Conservation (phyloP, 2,888 invertebrate species). For the Neria commutata region DNA sequence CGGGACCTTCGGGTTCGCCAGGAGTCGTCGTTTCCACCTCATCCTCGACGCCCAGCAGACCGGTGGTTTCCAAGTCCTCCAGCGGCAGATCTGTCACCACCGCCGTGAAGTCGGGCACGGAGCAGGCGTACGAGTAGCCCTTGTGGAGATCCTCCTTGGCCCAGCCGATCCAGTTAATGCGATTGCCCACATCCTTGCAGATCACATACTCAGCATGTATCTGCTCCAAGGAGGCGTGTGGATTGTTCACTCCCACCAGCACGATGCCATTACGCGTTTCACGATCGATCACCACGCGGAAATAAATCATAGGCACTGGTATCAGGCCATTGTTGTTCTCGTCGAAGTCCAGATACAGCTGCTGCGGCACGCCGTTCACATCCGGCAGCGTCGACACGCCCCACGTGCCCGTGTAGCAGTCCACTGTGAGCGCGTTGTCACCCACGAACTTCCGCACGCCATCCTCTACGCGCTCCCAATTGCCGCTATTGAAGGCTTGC, state of each 20-base stretch:
- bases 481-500: constrained; percentile 67
- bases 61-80: constrained; percentile 37
- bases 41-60: constrained; percentile 43
- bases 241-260: constrained; percentile 64
- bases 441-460: constrained; percentile 62
- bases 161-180: constrained; percentile 50
- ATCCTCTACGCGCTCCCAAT: constrained; percentile 66
- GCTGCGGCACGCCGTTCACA: constrained; percentile 48
- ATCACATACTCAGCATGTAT: constrained; percentile 44
- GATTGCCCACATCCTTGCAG: constrained; percentile 47
- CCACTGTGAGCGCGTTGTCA: constrained; percentile 51
- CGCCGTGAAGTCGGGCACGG: constrained; percentile 45
- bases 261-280: constrained; percentile 62
- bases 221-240: constrained; percentile 46
- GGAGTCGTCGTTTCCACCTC: not conserved
- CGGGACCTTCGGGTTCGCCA: not conserved
- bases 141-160: constrained; percentile 40
- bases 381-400: constrained; percentile 65
- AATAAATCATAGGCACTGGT: constrained; percentile 66
- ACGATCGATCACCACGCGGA: constrained; percentile 65
- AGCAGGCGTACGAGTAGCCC: constrained; percentile 52
- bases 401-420: constrained; percentile 66
- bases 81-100: constrained; percentile 44
- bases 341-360: constrained; percentile 57
- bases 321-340: constrained; percentile 56